Evolutionary conservation across 1,140 invertebrate genomes (phyloP).

Genomic region (Eurytemora carolleeae): DNA sequence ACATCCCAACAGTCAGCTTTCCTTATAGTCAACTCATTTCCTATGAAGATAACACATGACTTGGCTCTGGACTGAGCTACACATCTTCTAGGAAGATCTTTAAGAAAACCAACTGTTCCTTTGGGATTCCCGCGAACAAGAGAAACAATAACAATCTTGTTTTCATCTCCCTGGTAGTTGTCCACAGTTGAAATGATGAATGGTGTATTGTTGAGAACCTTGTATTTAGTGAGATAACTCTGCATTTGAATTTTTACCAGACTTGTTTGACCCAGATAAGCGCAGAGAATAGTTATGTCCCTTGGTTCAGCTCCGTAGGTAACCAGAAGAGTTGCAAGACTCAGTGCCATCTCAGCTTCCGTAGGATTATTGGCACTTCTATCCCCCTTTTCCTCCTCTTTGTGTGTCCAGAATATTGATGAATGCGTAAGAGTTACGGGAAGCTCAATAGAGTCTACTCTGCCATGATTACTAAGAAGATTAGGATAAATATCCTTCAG

Average conservation of each 20-base stretch:
- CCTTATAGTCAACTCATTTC: too few species aligned
- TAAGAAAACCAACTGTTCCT: constrained; percentile 52
- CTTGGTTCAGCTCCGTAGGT: constrained; percentile 15
- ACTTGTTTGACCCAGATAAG: constrained; percentile 18
- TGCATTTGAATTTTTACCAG: too few species aligned
- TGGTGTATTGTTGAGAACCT: neutral
- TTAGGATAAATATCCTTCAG: constrained; percentile 18
- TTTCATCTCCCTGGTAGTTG: constrained; percentile 67
- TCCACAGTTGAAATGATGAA: constrained; percentile 44
- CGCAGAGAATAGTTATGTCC: constrained; percentile 17
- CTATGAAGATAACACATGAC: constrained; percentile 42
- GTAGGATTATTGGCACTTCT: too few species aligned
- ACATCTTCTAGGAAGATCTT: constrained; percentile 51
- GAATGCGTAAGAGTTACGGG: constrained; percentile 16
- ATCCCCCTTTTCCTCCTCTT: too few species aligned
- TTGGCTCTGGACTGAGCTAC: constrained; percentile 61
- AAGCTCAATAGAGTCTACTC: constrained; percentile 13
- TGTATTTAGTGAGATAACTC: constrained; percentile 11
- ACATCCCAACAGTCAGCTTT: too few species aligned
- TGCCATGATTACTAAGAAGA: constrained; percentile 16
- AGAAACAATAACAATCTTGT: too few species aligned
- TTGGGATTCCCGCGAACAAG: too few species aligned
- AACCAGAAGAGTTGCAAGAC: too few species aligned
- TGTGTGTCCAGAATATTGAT: constrained; percentile 19
- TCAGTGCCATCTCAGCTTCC: too few species aligned